phyloP scores from a whole-genome alignment of 2,888 invertebrate genomes.

The Zaprionus lineosus region DNA sequence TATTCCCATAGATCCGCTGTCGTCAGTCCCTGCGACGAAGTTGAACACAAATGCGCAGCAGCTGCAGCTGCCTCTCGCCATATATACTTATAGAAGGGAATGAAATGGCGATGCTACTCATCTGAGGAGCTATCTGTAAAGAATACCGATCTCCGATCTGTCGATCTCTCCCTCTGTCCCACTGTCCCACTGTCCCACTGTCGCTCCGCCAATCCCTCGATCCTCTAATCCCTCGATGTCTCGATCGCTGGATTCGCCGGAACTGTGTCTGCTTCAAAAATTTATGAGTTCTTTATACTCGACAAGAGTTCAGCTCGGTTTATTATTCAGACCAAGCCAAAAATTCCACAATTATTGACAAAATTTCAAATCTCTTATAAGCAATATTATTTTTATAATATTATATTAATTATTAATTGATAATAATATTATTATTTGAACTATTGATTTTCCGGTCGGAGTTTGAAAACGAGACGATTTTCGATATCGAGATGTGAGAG shows the following conservation, averaged over 20 bases:
- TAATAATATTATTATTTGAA: constrained; percentile 7
- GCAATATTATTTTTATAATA: neutral
- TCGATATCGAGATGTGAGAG: too few relatives aligned
- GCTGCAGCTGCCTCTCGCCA: constrained; percentile 52
- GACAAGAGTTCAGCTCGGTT: constrained; percentile 31
- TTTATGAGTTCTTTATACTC: constrained; percentile 47
- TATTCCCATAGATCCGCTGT: constrained; percentile 45
- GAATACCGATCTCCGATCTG: constrained; percentile 42
- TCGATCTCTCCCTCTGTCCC: too few relatives aligned
- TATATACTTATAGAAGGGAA: constrained; percentile 40
- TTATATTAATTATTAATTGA: too few relatives aligned
- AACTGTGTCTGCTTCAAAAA: too few relatives aligned
- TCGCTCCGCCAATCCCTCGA: too few relatives aligned
- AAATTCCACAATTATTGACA: constrained; percentile 12
- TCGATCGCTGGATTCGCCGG: too few relatives aligned
- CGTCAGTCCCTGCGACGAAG: constrained; percentile 40
- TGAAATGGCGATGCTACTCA: constrained; percentile 18
- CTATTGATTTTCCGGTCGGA: too few relatives aligned
- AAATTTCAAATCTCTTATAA: neutral
- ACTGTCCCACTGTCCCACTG: too few relatives aligned
- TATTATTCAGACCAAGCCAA: constrained; percentile 21
- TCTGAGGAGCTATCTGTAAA: constrained; percentile 30
- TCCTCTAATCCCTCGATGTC: too few relatives aligned
- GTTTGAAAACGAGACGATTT: too few relatives aligned
- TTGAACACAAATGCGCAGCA: constrained; percentile 69